phyloP scores from a whole-genome alignment of 92 coral and sea anemone species.

The Virgularia gustaviana region DNA sequence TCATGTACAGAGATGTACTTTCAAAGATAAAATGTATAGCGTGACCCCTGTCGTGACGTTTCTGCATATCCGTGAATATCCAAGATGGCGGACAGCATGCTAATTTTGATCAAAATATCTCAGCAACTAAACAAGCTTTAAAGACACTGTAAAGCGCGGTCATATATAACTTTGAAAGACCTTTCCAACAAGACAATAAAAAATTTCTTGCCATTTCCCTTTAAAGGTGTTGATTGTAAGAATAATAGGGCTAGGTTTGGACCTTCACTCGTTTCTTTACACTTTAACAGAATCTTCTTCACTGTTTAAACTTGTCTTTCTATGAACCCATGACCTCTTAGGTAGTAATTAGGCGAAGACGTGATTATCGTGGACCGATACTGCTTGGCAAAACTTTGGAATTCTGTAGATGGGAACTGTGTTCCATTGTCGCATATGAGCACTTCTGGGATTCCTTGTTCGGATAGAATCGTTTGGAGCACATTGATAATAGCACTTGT shows the following conservation, averaged over 20 bases:
- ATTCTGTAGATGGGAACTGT: conserved; percentile 35
- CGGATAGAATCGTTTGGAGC: conserved; percentile 12
- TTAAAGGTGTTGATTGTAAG: too few species aligned
- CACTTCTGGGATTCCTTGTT: conserved; percentile 35
- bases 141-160: too few species aligned
- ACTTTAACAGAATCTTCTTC: conserved; percentile 40
- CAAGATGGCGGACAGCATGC: too few species aligned
- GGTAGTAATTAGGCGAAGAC: conserved; percentile 35
- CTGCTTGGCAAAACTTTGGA: conserved; percentile 34
- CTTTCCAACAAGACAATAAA: too few species aligned
- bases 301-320: conserved; percentile 43
- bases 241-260: conserved; percentile 44
- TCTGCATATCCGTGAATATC: too few species aligned
- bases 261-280: conserved; percentile 35
- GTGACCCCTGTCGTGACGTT: too few species aligned
- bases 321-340: conserved; percentile 44
- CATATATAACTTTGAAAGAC: too few species aligned
- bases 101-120: too few species aligned
- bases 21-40: too few species aligned
- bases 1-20: too few species aligned
- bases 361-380: conserved; percentile 31
- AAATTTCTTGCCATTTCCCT: too few species aligned
- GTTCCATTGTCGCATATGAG: conserved; percentile 38
- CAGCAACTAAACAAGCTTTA: too few species aligned
- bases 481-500: conserved; percentile 25